Evolutionary conservation across 2,113 vertebrate species (phyloP).

Genomic region (Galbula dea): DNA sequence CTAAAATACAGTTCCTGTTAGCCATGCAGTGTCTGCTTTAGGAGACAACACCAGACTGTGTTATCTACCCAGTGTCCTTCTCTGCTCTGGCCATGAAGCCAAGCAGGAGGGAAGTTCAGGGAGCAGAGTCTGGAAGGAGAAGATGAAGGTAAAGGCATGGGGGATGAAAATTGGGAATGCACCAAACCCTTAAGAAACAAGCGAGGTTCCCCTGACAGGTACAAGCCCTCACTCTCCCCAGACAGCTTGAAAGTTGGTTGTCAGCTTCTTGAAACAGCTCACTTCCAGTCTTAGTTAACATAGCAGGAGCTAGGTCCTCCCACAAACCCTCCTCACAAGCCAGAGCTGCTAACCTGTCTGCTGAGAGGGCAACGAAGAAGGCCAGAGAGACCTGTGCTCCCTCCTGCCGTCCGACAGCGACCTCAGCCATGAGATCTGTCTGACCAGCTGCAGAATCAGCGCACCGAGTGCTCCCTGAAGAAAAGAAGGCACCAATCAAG

Average conservation of each 20-base stretch:
- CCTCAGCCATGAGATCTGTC: neutral
- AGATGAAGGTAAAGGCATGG: neutral
- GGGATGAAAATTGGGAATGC: neutral
- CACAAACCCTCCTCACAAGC: neutral
- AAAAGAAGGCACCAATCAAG: neutral
- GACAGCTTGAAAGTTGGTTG: neutral
- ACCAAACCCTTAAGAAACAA: neutral
- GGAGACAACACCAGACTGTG: fast-evolving
- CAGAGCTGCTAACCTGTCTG: slow-evolving; percentile 23
- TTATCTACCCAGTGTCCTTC: fast-evolving
- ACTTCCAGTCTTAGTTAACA: neutral
- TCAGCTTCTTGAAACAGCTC: neutral
- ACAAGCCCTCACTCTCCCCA: neutral
- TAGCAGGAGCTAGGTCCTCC: fast-evolving
- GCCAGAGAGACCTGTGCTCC: neutral
- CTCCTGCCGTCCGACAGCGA: neutral
- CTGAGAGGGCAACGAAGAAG: neutral
- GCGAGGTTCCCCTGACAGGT: neutral
- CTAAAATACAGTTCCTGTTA: neutral
- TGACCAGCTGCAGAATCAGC: slow-evolving; percentile 42
- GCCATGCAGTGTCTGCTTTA: neutral
- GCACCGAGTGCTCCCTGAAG: slow-evolving; percentile 25
- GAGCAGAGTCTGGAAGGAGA: neutral
- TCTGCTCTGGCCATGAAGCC: neutral
- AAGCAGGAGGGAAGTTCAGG: neutral